These are phyloP conservation scores for Ailuropoda melanoleuca DNA, from an alignment of 2,113 vertebrate species.

Conservation along the genomic window DNA sequence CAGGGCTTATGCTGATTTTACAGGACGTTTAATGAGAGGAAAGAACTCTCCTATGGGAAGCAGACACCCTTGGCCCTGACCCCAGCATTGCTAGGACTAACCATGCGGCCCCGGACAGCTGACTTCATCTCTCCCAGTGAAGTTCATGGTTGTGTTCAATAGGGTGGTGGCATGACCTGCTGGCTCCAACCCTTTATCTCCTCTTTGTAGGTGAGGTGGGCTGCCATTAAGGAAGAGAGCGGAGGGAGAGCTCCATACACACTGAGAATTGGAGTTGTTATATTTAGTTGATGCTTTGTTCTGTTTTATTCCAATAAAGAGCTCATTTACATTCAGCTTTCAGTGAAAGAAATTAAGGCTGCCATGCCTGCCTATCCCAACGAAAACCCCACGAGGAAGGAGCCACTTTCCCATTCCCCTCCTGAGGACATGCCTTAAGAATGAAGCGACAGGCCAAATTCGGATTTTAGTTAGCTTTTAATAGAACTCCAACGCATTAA, in stretches of 20 bases:
- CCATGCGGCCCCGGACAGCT: background rate
- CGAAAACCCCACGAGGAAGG: background rate
- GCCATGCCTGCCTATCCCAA: background rate
- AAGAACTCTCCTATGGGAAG: background rate
- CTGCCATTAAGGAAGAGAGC: background rate
- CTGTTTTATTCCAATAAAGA: background rate
- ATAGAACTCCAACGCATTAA: constrained; percentile 1
- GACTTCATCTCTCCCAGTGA: background rate
- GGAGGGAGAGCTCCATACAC: background rate
- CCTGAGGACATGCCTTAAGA: background rate
- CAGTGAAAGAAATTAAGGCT: background rate
- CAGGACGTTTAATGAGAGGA: background rate
- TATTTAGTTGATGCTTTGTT: background rate
- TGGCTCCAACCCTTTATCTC: background rate
- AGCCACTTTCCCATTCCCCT: background rate
- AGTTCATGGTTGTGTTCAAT: background rate
- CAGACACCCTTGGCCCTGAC: background rate
- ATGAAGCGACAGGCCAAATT: background rate
- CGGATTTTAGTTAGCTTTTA: constrained; percentile 59
- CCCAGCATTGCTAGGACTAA: background rate
- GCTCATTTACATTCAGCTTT: background rate
- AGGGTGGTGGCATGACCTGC: background rate
- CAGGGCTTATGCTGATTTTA: background rate
- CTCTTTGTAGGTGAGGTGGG: background rate
- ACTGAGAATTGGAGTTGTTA: background rate